These are phyloP conservation scores for Leptosomus discolor DNA, from an alignment of 2,113 vertebrate species.

Conservation along the genomic window DNA sequence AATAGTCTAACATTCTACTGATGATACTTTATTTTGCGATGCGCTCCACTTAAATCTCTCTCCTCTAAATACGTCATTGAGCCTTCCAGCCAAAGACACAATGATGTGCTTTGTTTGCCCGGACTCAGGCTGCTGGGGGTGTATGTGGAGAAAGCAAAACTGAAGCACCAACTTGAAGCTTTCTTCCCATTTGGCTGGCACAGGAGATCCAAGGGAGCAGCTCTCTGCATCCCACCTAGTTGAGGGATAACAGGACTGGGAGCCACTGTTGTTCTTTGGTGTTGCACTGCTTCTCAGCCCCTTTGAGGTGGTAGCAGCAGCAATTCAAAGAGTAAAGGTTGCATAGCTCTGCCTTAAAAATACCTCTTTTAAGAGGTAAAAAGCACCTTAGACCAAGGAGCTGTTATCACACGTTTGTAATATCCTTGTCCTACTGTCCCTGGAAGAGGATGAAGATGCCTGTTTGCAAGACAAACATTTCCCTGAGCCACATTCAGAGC, in stretches of 20 bases:
- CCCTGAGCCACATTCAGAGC: background rate
- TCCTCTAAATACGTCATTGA: background rate
- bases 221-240: background rate
- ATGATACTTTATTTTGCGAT: background rate
- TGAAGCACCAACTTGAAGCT: background rate
- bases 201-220: background rate
- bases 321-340: background rate
- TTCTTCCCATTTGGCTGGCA: background rate
- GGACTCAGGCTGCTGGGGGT: background rate
- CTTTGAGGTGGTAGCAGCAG: background rate
- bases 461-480: background rate
- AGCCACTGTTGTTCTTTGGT: background rate
- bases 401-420: background rate
- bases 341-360: background rate
- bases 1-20: background rate
- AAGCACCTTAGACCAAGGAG: background rate
- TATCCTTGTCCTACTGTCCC: fast-evolving
- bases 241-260: background rate
- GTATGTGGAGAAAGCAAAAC: background rate
- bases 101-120: background rate
- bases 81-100: background rate
- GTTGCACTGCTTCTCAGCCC: background rate
- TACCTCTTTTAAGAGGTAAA: too few species aligned
- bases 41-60: background rate
- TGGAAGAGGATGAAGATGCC: background rate